These are phyloP conservation scores for Mimachlamys varia DNA, from an alignment of 2,888 invertebrate species.

Conservation along the genomic window DNA sequence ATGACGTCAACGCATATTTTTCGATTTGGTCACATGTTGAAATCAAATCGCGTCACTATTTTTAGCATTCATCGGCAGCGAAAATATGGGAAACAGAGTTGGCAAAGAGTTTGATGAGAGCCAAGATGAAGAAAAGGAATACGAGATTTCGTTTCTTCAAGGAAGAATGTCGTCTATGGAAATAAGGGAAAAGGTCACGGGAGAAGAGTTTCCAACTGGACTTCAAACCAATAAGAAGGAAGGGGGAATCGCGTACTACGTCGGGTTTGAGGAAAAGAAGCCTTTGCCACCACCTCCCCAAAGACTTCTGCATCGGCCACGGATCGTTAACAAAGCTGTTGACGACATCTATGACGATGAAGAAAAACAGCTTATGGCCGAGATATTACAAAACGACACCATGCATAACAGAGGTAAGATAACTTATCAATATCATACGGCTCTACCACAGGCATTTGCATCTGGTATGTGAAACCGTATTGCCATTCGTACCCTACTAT, in stretches of 20 bases:
- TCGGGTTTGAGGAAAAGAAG: conserved; percentile 19
- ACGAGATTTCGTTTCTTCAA: conserved; percentile 12
- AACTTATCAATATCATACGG: too few species aligned
- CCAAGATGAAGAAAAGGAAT: neutral
- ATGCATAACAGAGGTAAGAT: neutral
- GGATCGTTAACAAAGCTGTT: neutral
- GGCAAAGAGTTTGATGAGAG: neutral
- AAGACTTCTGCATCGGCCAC: neutral
- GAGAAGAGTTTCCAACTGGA: neutral
- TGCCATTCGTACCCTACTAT: too few species aligned
- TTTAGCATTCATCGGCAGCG: neutral
- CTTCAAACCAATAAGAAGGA: neutral
- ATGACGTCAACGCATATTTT: neutral
- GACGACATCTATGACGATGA: neutral
- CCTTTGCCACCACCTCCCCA: neutral
- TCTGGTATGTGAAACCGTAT: too few species aligned
- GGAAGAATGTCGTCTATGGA: conserved; percentile 4
- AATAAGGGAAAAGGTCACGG: neutral
- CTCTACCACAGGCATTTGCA: too few species aligned
- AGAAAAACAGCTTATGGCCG: neutral
- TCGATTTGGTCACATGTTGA: neutral
- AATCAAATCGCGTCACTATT: neutral
- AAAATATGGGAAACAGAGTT: neutral
- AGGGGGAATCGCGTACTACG: neutral
- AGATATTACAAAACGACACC: neutral